Percentiles rank a stretch among this genome's conserved stretches.
phyloP scores from a whole-genome alignment of 2,797 vertebrate genomes.

The Protonibea diacanthus region DNA sequence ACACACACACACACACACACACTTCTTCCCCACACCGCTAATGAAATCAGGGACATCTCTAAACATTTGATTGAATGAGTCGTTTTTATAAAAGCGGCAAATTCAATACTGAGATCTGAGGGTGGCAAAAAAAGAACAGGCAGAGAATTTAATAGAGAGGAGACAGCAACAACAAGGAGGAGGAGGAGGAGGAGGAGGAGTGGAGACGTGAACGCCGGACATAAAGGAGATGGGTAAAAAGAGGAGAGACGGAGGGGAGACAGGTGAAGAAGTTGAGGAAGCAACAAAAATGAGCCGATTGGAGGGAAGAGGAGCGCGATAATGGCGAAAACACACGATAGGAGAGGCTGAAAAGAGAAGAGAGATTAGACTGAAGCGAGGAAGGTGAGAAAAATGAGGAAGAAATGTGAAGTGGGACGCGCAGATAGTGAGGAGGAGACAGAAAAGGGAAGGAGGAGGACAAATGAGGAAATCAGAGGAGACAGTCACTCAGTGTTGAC shows the following conservation, averaged over 20 bases:
- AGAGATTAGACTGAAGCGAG: not conserved
- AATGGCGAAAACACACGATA: not conserved
- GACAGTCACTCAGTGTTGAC: conserved; percentile 67
- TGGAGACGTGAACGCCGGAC: not conserved
- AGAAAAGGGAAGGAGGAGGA: not conserved
- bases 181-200: conserved; percentile 47
- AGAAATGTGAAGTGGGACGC: conserved; percentile 16
- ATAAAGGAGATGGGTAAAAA: not conserved
- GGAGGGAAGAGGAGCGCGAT: not conserved
- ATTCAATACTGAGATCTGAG: conserved; percentile 74
- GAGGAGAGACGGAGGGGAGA: not conserved
- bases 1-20: conserved; percentile 18
- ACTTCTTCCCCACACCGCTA: conserved; percentile 28
- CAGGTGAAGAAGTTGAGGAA: not conserved
- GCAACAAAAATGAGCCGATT: not conserved
- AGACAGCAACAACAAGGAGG: conserved; percentile 18
- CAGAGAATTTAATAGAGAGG: conserved; percentile 64
- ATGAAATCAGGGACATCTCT: conserved; percentile 76
- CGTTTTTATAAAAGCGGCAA: conserved; percentile 75
- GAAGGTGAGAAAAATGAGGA: not conserved
- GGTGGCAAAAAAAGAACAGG: conserved; percentile 38
- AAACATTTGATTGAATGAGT: conserved; percentile 81
- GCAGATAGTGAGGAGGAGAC: conserved; percentile 20
- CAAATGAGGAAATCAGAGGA: conserved; percentile 47
- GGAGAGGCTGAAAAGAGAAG: not conserved